Percentiles rank a stretch among this genome's conserved stretches.
Conservation (phyloP, 1,140 invertebrate species). For the Euschistus heros region DNA sequence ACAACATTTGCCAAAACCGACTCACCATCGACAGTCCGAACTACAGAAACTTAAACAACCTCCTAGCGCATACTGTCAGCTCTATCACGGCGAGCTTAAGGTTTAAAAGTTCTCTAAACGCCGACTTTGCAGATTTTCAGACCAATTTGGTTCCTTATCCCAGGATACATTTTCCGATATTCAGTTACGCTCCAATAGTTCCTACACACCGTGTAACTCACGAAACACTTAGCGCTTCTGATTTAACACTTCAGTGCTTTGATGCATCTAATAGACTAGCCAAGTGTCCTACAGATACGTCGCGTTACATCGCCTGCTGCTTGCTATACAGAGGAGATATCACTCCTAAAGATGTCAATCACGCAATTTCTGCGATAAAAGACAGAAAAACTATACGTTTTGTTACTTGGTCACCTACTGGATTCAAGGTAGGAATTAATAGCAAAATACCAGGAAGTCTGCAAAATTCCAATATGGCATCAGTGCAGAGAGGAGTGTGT, state of each 20-base stretch:
- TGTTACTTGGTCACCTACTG: conserved; percentile 37
- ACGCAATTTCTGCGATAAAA: conserved; percentile 42
- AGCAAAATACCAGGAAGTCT: no score
- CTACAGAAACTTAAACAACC: conserved; percentile 63
- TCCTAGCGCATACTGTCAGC: conserved; percentile 52
- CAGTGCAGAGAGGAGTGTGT: no score
- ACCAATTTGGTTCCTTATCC: conserved; percentile 48
- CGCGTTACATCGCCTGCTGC: conserved; percentile 48
- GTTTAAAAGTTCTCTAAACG: conserved; percentile 61
- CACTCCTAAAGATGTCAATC: conserved; percentile 46
- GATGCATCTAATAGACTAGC: conserved; percentile 44
- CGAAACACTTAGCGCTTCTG: no score
- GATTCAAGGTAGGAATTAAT: conserved; percentile 14
- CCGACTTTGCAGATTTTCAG: conserved; percentile 55
- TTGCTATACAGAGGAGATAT: conserved; percentile 48
- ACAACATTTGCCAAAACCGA: conserved; percentile 48
- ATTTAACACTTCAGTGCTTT: conserved; percentile 33
- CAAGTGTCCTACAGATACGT: conserved; percentile 39
- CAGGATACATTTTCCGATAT: conserved; percentile 43
- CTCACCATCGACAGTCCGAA: conserved; percentile 44
- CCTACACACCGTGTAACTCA: conserved; percentile 26
- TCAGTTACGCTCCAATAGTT: conserved; percentile 45
- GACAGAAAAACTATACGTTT: conserved; percentile 38
- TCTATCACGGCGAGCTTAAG: conserved; percentile 48
- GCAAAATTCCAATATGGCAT: no score